Percentiles rank a stretch among this genome's conserved stretches.
phyloP scores from a whole-genome alignment of 2,113 vertebrate genomes.

The Aptenodytes forsteri region DNA sequence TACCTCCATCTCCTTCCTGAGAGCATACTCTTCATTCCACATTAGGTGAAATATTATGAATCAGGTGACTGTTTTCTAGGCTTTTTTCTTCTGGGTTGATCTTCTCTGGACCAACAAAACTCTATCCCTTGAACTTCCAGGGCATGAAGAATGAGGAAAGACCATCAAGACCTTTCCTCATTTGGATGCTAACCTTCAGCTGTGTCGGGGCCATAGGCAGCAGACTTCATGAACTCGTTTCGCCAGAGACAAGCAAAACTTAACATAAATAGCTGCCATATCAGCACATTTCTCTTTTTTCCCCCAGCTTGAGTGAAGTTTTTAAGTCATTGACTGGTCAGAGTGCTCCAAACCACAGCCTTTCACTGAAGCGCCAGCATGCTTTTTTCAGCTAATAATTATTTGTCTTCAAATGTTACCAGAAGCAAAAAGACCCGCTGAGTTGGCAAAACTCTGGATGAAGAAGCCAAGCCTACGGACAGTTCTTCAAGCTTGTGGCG shows the following conservation, averaged over 20 bases:
- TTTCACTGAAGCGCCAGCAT: not conserved
- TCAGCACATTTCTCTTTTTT: slow-evolving; percentile 32
- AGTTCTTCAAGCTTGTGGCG: not conserved
- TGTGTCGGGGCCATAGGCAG: not conserved
- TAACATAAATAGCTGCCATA: not conserved
- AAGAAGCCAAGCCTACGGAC: slow-evolving; percentile 13
- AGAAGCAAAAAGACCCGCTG: not conserved
- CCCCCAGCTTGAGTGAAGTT: not conserved
- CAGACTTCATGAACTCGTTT: not conserved
- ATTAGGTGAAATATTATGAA: not conserved
- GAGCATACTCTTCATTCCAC: not conserved
- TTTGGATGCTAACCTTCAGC: not conserved
- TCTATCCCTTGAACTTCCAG: not conserved
- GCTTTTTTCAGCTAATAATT: slow-evolving; percentile 46
- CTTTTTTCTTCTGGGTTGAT: not conserved
- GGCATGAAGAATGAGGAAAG: not conserved
- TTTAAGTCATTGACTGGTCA: not conserved
- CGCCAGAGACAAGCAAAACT: not conserved
- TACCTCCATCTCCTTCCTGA: not conserved
- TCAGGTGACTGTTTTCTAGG: not conserved
- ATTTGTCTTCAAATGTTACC: slow-evolving; percentile 32
- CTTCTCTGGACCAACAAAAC: not conserved
- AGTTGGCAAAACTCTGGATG: not conserved
- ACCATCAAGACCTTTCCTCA: not conserved
- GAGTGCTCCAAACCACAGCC: slow-evolving; percentile 28